Evolutionary conservation across 2,113 vertebrate species (phyloP).

Genomic region (Nestor notabilis): DNA sequence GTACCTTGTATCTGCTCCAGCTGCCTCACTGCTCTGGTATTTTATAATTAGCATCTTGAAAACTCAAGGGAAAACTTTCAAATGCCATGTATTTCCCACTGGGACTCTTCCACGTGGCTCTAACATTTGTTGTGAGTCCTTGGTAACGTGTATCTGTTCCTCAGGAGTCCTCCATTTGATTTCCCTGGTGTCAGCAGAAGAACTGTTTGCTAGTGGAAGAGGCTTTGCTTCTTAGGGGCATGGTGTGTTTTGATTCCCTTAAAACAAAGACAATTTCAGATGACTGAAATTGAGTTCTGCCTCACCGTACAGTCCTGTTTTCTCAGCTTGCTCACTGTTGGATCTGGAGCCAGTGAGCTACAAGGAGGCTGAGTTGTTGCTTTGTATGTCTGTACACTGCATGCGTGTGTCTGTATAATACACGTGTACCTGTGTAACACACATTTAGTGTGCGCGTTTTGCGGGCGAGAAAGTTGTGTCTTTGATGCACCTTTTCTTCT

Average conservation of each 20-base stretch:
- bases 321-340: not conserved
- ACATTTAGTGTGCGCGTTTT: not conserved
- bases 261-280: not conserved
- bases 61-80: slow-evolving; percentile 9
- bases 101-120: not conserved
- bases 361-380: not conserved
- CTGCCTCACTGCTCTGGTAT: slow-evolving; percentile 15
- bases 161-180: not conserved
- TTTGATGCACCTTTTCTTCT: not conserved
- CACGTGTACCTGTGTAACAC: not conserved
- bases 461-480: not conserved
- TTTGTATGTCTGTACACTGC: not conserved
- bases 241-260: not conserved
- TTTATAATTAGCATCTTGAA: slow-evolving; percentile 27
- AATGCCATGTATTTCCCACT: not conserved
- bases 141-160: not conserved
- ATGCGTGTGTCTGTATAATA: not conserved
- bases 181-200: not conserved
- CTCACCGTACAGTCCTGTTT: not conserved
- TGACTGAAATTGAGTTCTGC: not conserved
- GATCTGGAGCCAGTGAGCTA: rapidly evolving
- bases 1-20: not conserved
- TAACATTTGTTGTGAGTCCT: slow-evolving; percentile 1
- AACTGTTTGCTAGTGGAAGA: not conserved
- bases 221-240: not conserved